phyloP scores from a whole-genome alignment of 2,113 vertebrate species.

The rabbit (Oryctolagus cuniculus) region DNA sequence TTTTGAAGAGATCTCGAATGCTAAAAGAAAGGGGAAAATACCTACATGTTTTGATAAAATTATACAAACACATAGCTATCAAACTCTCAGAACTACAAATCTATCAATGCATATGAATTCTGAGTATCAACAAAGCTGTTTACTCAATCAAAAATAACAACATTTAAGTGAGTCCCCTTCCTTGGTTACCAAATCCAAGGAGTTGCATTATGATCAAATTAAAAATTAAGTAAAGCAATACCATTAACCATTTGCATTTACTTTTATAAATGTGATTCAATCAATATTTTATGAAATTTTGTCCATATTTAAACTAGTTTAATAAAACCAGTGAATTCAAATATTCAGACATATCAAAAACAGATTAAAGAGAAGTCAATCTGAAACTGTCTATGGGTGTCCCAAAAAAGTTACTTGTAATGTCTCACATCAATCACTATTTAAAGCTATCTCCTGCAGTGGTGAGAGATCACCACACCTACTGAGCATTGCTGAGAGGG shows the following conservation, averaged over 20 bases:
- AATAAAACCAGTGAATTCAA: conserved; percentile 21
- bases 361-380: not conserved
- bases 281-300: not conserved
- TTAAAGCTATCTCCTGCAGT: not conserved
- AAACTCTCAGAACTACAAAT: not conserved
- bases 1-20: too few species aligned
- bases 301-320: not conserved
- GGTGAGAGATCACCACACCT: not conserved
- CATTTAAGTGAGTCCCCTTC: not conserved
- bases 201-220: not conserved
- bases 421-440: not conserved
- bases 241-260: not conserved
- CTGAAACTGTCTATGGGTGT: not conserved
- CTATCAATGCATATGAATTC: not conserved
- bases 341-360: not conserved
- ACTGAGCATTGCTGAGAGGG: not conserved
- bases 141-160: conserved; percentile 13
- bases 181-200: not conserved
- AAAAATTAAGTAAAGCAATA: not conserved
- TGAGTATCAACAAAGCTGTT: not conserved
- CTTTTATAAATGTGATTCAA: not conserved
- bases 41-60: not conserved
- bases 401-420: not conserved
- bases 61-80: not conserved
- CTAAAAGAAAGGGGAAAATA: not conserved